phyloP scores from a whole-genome alignment of 35 echinoderm and acorn worm genomes.

The Nesometra sesokonis region DNA sequence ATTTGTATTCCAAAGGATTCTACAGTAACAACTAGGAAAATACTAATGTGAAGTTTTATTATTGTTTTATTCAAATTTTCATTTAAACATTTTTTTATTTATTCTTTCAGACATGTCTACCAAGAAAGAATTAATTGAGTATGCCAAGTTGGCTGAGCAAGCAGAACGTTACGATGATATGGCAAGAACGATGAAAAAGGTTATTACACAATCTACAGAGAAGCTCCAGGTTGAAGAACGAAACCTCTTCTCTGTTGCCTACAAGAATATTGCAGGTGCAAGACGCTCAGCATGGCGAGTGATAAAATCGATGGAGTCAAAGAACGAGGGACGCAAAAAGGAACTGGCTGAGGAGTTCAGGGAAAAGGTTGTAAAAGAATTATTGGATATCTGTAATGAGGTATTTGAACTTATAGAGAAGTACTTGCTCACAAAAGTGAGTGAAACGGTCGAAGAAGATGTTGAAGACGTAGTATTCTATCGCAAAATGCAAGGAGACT shows the following conservation, averaged over 20 bases:
- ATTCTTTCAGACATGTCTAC: too few species aligned
- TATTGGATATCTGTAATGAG: slow-evolving; percentile 69
- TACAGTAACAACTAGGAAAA: too few species aligned
- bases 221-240: slow-evolving; percentile 59
- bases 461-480: too few species aligned
- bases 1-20: too few species aligned
- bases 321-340: slow-evolving; percentile 33
- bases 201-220: slow-evolving; percentile 33
- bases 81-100: too few species aligned
- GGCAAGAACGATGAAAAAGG: slow-evolving; percentile 77
- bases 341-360: slow-evolving; percentile 49
- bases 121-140: too few species aligned
- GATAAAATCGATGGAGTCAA: slow-evolving; percentile 48
- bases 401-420: slow-evolving; percentile 60
- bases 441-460: too few species aligned
- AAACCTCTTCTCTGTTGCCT: slow-evolving; percentile 89
- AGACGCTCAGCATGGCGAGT: slow-evolving; percentile 80
- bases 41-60: too few species aligned
- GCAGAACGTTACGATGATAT: slow-evolving; percentile 98
- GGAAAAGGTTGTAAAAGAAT: slow-evolving; percentile 64
- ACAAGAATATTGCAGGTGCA: slow-evolving; percentile 92
- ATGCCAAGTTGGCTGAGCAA: slow-evolving; percentile 93
- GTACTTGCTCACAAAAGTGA: neutral
- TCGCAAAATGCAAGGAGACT: slow-evolving; percentile 48
- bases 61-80: too few species aligned